A percentile compares a stretch with the other conserved stretches of the same genome.
Evolutionary conservation across 2,888 invertebrate genomes (phyloP).

Genomic region (Drosophila mettleri): DNA sequence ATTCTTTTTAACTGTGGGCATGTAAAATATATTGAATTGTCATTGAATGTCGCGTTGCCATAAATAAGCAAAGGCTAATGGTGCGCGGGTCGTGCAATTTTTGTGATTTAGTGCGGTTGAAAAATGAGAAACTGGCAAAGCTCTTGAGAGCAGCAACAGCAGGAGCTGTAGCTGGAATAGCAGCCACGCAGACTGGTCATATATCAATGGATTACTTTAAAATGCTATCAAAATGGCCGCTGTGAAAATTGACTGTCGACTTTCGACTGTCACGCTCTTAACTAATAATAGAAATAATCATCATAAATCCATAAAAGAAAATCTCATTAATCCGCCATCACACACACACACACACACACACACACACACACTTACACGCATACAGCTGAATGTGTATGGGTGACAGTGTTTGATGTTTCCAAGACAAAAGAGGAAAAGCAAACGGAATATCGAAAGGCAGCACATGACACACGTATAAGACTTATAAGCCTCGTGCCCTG

Average conservation of each 20-base stretch:
- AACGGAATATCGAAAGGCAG: slow-evolving; percentile 49
- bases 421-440: slow-evolving; percentile 34
- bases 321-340: slow-evolving; percentile 70
- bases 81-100: slow-evolving; percentile 72
- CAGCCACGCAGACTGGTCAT: slow-evolving; percentile 45
- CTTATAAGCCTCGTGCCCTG: slow-evolving; percentile 73
- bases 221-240: slow-evolving; percentile 42
- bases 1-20: slow-evolving; percentile 16
- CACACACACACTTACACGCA: slow-evolving; percentile 13
- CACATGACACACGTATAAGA: slow-evolving; percentile 57
- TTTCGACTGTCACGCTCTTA: slow-evolving; percentile 60
- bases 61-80: slow-evolving; percentile 73
- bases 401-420: slow-evolving; percentile 57
- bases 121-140: slow-evolving; percentile 31
- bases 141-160: slow-evolving; percentile 5
- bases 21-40: slow-evolving; percentile 76
- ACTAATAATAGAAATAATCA: slow-evolving; percentile 75
- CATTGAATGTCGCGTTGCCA: slow-evolving; percentile 73
- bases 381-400: slow-evolving; percentile 17
- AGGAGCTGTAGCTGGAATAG: not conserved
- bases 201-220: slow-evolving; percentile 78
- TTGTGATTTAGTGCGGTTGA: slow-evolving; percentile 71
- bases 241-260: slow-evolving; percentile 29
- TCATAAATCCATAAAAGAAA: slow-evolving; percentile 78
- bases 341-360: slow-evolving; percentile 14